A percentile compares a stretch with the other conserved stretches of the same genome.
Conservation (phyloP, 2,113 vertebrate genomes). For the Corythaeola cristata region DNA sequence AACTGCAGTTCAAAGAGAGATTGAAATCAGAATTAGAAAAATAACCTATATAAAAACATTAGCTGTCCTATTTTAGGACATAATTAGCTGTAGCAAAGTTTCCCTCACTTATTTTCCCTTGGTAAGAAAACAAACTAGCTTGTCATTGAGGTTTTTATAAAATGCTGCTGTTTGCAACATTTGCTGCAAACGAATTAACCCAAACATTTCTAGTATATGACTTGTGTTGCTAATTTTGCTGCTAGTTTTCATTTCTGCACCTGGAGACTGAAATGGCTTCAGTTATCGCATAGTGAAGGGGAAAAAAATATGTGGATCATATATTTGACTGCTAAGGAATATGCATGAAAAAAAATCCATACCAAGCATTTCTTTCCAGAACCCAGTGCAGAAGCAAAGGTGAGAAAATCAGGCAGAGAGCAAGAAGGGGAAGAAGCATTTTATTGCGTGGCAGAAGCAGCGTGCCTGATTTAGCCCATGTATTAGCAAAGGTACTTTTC, state of each 20-base stretch:
- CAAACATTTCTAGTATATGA: background rate
- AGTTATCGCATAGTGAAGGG: background rate
- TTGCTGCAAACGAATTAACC: background rate
- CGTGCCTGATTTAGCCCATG: background rate
- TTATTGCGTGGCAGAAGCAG: background rate
- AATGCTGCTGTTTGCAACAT: conserved; percentile 39
- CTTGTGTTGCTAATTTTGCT: background rate
- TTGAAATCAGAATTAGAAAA: background rate
- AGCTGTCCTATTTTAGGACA: conserved; percentile 23
- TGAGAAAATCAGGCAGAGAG: background rate
- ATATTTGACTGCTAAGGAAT: background rate
- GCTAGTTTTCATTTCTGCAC: background rate
- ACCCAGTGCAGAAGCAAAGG: background rate
- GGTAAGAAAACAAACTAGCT: conserved; percentile 11
- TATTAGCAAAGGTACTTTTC: background rate
- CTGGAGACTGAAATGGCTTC: background rate
- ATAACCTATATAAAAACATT: background rate
- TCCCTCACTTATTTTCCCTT: background rate
- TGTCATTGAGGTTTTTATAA: conserved; percentile 26
- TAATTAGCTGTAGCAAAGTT: conserved; percentile 24
- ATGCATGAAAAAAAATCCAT: background rate
- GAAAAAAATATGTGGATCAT: background rate
- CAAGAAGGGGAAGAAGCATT: background rate
- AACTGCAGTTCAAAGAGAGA: background rate
- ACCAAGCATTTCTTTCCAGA: background rate